phyloP scores from a whole-genome alignment of 2,888 invertebrate genomes.

The Agrotis puta region DNA sequence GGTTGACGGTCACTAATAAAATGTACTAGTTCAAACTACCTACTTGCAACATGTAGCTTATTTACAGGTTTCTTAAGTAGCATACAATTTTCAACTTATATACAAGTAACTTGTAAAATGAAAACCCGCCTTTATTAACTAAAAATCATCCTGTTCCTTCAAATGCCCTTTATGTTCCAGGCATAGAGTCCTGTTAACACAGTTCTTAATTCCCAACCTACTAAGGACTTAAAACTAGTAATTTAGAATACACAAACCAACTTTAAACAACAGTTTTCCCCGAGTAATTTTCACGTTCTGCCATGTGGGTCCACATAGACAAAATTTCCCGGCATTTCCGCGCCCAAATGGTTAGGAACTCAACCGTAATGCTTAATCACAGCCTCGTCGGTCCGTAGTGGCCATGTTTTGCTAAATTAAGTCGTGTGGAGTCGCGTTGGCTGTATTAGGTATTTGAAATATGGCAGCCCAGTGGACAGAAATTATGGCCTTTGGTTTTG shows the following conservation, averaged over 20 bases:
- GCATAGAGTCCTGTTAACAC: too few species aligned
- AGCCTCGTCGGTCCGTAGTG: constrained; percentile 13
- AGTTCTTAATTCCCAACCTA: too few species aligned
- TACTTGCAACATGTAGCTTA: too few species aligned
- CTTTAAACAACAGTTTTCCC: constrained; percentile 4
- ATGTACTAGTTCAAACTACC: too few species aligned
- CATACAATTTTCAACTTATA: too few species aligned
- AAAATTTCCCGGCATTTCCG: constrained; percentile 29
- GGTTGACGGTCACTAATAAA: too few species aligned
- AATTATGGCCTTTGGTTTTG: constrained; percentile 1
- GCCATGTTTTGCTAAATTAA: constrained; percentile 45
- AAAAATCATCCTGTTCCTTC: too few species aligned
- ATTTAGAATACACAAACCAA: background rate
- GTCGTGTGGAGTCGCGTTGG: constrained; percentile 23
- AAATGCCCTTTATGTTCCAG: too few species aligned
- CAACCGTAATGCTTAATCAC: constrained; percentile 48
- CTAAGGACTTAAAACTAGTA: background rate
- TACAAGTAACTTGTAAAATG: too few species aligned
- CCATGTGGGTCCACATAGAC: background rate
- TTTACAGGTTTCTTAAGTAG: too few species aligned
- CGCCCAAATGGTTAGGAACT: constrained; percentile 36
- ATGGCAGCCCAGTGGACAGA: background rate
- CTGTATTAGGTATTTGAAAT: constrained; percentile 28
- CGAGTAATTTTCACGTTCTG: constrained; percentile 8
- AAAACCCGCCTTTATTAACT: too few species aligned